These are phyloP conservation scores for Phlogophora meticulosa DNA, from an alignment of 2,888 invertebrate genomes.

Conservation along the genomic window DNA sequence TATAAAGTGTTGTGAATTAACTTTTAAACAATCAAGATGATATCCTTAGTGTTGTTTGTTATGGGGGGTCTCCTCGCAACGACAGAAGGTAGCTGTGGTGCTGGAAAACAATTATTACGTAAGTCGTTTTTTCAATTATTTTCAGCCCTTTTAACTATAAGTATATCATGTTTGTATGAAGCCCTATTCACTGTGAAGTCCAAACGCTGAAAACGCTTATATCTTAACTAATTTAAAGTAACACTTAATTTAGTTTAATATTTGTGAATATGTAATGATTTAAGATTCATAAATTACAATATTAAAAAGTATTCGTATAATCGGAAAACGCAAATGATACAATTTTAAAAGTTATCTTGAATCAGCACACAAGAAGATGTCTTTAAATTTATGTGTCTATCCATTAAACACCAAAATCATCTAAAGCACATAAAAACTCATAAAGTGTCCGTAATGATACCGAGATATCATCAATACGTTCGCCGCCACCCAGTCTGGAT, in stretches of 20 bases:
- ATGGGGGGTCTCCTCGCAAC: conserved; percentile 85
- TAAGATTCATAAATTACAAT: conserved; percentile 21
- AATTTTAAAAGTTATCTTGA: conserved; percentile 20
- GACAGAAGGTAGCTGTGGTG: conserved; percentile 86
- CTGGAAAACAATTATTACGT: conserved; percentile 88
- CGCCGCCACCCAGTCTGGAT: conserved; percentile 89
- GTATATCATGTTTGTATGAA: neutral
- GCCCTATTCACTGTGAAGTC: conserved; percentile 10
- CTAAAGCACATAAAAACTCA: conserved; percentile 48
- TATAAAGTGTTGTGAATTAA: conserved; percentile 86
- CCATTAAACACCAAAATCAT: conserved; percentile 45
- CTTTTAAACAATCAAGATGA: conserved; percentile 81
- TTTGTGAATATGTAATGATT: conserved; percentile 17
- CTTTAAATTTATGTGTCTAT: conserved; percentile 34
- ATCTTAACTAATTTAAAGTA: conserved; percentile 7
- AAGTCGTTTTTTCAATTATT: conserved; percentile 72
- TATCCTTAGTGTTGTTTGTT: conserved; percentile 90
- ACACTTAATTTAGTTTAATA: conserved; percentile 11
- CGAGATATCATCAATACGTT: conserved; percentile 74
- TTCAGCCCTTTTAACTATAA: neutral
- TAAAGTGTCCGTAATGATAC: conserved; percentile 59
- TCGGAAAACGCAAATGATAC: conserved; percentile 21
- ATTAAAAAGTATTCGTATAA: conserved; percentile 8
- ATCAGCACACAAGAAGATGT: conserved; percentile 24
- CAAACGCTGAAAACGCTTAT: neutral